Percentiles rank a stretch among this genome's conserved stretches.
These are phyloP conservation scores for Halichoeres trimaculatus DNA, from an alignment of 2,113 vertebrate species.

Conservation along the genomic window DNA sequence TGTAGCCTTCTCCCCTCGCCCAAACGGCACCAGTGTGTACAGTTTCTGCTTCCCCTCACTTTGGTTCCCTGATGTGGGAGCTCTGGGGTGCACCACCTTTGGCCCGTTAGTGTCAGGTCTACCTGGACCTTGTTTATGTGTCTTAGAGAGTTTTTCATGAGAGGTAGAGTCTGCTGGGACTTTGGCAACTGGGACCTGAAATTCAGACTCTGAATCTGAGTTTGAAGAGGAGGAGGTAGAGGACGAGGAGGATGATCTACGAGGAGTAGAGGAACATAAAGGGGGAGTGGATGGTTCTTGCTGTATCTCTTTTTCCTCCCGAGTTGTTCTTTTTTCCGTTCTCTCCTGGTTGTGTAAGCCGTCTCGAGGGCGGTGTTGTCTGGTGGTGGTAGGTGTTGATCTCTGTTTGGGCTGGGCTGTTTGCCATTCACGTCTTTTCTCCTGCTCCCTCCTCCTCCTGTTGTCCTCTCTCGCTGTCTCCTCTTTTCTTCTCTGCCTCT, in stretches of 20 bases:
- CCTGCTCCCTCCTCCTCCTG: conserved; percentile 67
- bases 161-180: conserved; percentile 78
- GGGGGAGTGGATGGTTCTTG: conserved; percentile 74
- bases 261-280: conserved; percentile 78
- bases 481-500: conserved; percentile 76
- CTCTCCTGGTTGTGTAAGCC: conserved; percentile 27
- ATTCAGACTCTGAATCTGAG: conserved; percentile 88
- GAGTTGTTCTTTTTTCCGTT: conserved; percentile 51
- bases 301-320: conserved; percentile 66
- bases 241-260: conserved; percentile 69
- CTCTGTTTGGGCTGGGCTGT: conserved; percentile 55
- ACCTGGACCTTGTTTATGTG: conserved; percentile 57
- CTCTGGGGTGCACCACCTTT: conserved; percentile 56
- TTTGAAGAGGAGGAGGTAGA: conserved; percentile 85
- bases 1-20: conserved; percentile 87
- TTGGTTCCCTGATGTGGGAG: conserved; percentile 69
- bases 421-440: conserved; percentile 62
- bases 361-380: conserved; percentile 30
- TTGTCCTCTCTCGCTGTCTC: conserved; percentile 67
- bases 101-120: conserved; percentile 74
- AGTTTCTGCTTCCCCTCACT: conserved; percentile 87
- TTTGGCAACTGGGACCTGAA: conserved; percentile 78
- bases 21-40: conserved; percentile 96
- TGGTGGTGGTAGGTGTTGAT: conserved; percentile 20
- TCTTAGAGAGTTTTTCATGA: conserved; percentile 77